Conservation (phyloP, 2,113 vertebrate species). For the Engraulis encrasicolus region DNA sequence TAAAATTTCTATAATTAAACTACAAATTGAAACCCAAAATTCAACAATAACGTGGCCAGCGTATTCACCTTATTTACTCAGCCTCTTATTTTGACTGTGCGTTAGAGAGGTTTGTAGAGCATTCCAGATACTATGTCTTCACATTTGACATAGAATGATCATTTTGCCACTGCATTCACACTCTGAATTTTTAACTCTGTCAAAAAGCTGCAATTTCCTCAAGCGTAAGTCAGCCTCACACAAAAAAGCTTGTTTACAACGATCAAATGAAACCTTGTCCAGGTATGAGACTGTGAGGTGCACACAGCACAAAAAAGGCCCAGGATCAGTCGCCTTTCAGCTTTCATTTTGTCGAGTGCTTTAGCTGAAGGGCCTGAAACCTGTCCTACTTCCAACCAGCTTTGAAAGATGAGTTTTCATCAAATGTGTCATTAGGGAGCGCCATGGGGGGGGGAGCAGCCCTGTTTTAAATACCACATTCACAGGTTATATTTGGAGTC, state of each 20-base stretch:
- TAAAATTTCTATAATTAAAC: too few relatives aligned
- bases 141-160: too few relatives aligned
- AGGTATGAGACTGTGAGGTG: background rate
- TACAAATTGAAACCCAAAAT: too few relatives aligned
- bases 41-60: too few relatives aligned
- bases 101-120: too few relatives aligned
- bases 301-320: background rate
- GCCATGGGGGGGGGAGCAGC: background rate
- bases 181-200: too few relatives aligned
- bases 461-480: background rate
- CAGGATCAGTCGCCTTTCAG: background rate
- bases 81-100: too few relatives aligned
- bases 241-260: background rate
- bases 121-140: too few relatives aligned
- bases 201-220: background rate
- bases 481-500: background rate
- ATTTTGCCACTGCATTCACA: too few relatives aligned
- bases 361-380: background rate
- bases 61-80: too few relatives aligned
- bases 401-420: constrained; percentile 1
- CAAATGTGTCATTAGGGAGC: background rate
- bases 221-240: background rate
- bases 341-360: background rate
- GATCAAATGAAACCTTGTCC: background rate
- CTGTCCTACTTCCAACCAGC: background rate